Evolutionary conservation across 2,888 invertebrate species (phyloP).

Genomic region (Troilus luridus): DNA sequence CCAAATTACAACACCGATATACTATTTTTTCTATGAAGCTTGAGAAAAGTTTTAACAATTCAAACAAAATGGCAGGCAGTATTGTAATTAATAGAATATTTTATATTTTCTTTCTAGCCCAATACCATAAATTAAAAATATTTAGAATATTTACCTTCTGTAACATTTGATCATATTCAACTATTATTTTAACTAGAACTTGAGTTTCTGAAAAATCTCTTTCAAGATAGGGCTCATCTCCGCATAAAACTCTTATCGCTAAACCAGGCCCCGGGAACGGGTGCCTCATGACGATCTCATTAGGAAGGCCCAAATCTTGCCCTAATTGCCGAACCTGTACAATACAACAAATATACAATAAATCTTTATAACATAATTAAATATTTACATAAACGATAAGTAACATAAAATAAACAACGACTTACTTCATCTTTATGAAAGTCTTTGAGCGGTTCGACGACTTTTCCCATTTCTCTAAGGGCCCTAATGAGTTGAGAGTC

Average conservation of each 20-base stretch:
- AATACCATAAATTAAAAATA: too few relatives aligned
- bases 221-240: conserved; percentile 94
- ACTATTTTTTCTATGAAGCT: too few relatives aligned
- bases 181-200: conserved; percentile 94
- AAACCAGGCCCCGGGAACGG: conserved; percentile 99
- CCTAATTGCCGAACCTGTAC: conserved; percentile 86
- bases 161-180: conserved; percentile 91
- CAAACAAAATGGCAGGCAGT: not conserved
- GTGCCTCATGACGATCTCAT: conserved; percentile 91
- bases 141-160: conserved; percentile 74
- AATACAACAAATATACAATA: conserved; percentile 59
- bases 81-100: too few relatives aligned
- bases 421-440: conserved; percentile 98
- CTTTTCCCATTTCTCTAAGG: conserved; percentile 77
- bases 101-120: too few relatives aligned
- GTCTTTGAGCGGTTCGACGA: conserved; percentile 97
- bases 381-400: not conserved
- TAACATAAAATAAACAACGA: not conserved
- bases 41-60: not conserved
- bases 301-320: conserved; percentile 88
- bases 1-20: too few relatives aligned
- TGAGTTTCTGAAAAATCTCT: conserved; percentile 96
- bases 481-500: conserved; percentile 94
- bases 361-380: not conserved
- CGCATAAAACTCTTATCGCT: conserved; percentile 96